Percentiles rank a stretch among this genome's conserved stretches.
phyloP scores from a whole-genome alignment of 1,140 invertebrate species.

The Chlorops oryzae region DNA sequence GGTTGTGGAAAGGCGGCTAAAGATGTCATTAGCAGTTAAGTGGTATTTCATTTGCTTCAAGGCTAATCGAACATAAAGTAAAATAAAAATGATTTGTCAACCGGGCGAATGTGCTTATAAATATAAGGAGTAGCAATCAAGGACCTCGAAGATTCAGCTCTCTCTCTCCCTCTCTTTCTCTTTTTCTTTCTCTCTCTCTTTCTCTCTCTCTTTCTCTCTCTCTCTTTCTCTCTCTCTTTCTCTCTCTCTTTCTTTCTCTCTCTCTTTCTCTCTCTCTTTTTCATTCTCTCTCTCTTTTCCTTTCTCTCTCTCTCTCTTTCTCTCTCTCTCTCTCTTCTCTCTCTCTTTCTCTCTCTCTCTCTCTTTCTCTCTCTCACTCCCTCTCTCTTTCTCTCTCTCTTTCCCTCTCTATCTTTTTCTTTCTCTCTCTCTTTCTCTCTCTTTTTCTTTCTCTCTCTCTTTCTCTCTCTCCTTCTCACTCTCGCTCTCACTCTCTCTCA shows the following conservation, averaged over 20 bases:
- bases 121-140: no score
- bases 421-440: constrained; percentile 8
- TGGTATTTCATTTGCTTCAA: no score
- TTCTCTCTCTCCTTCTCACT: not conserved
- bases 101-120: no score
- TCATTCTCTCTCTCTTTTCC: not conserved
- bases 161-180: not conserved
- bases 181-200: not conserved
- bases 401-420: no score
- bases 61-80: no score
- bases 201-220: not conserved
- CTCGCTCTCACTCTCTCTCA: not conserved
- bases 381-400: constrained; percentile 19
- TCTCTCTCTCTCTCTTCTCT: constrained; percentile 12
- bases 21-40: no score
- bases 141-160: no score
- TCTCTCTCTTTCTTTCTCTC: not conserved
- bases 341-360: not conserved
- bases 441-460: not conserved
- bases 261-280: not conserved
- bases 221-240: not conserved
- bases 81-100: no score
- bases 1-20: no score
- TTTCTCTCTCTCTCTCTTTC: constrained; percentile 6
- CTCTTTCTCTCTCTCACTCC: not conserved